Base-by-base conservation (phyloP, 2,888 invertebrate species). In the Eugnorisma glareosa region DNA sequence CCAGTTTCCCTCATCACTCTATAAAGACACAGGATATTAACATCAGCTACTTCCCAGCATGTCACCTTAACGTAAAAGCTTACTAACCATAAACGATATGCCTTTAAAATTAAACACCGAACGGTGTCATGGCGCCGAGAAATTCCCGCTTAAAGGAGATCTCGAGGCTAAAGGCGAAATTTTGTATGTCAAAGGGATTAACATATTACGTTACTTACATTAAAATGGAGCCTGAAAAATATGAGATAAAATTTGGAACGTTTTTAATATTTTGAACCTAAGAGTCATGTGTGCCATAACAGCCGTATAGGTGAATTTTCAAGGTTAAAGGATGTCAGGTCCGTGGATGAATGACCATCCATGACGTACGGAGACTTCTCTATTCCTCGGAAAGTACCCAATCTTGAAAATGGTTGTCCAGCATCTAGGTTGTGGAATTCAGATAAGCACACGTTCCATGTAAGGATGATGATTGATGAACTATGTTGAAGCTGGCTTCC, bases 151-250 rank as follows among this genome's bases (percentile, higher is more conserved):
- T 67, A 68, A 67, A 24, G 35, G 35, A 73, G 59, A 77, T 68
- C 54, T 59, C 48, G 75, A 43, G 75, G 75, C 73, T 75, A 71
- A 79, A 75, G 24, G 73, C 68, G 69, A 83, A 77, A 73, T 79
- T 77, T 77, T 61, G 28, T 59, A 28, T 75, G 70, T 79, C 86
- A 86, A 86, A 86, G 77, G 64, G 31, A 63, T 66, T 21, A 61
- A 77, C 72, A 67, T 75, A 61, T 72, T 67, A 64, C 73, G 73
- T 69, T 37, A 59, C 78, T 69, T 37, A 59, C 78, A 75, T 82
- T 73, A 85, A 85, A 75, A 51, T 18, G 37, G 48, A n/a, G 57
- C 37, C 67, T 57, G 75, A 48, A 81, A 61, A 64, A 31, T 77
- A 43, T 64, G 18, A 48, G 45, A 59, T 31, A n/a, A 63, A 71